Evolutionary conservation across 64 coral and sea anemone genomes (phyloP), one percentile per base, ranked within the genome.

Genomic region (Stichodactyla helianthus): DNA sequence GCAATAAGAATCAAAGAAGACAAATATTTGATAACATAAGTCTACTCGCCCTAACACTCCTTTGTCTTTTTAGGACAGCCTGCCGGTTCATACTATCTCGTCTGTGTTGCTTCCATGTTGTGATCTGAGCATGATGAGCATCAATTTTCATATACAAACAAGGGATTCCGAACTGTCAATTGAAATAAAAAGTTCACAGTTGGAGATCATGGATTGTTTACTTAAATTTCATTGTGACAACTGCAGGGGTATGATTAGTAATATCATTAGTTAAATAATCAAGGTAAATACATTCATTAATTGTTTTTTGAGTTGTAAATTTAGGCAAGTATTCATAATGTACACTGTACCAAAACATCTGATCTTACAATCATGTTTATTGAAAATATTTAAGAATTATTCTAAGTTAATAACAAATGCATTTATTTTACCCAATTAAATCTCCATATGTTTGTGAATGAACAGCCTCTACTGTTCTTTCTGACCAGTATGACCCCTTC

Each of bases 71-170:
- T 27, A 96, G 82, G 71, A 23, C 56, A 17, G 31, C 58, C n/a
- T 71, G 55, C 77, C 94, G 59, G 55, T 86, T 84, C 74, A 89
- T 77, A 86, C 94, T 95, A 57, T 92, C 88, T 23, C 51, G 53
- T 65, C 94, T 61, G 85, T 89, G 88, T 9, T 93, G 76, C 86
- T 85, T 93, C 94, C 94, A 96, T 68, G 94, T 96, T 88, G 91
- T 88, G 77, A 96, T 86, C 85, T 96, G 91, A 87, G 92, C 86
- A 52, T 89, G 44, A 54, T 93, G 86, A 76, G 91, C 91, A 90
- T 93, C 94, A 76, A 96, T 93, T 93, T 85, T 90, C 94, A 96
- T 96, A 87, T 87, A 96, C 85, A 85, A 89, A 86, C 94, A 96
- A 19, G 94, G 91, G 54, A 96, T 96, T 17, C 94, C 94, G 89